A percentile compares a stretch with the other conserved stretches of the same genome.
Evolutionary conservation across 2,888 invertebrate genomes (phyloP).

Genomic region (Troglohyphantes excavatus): DNA sequence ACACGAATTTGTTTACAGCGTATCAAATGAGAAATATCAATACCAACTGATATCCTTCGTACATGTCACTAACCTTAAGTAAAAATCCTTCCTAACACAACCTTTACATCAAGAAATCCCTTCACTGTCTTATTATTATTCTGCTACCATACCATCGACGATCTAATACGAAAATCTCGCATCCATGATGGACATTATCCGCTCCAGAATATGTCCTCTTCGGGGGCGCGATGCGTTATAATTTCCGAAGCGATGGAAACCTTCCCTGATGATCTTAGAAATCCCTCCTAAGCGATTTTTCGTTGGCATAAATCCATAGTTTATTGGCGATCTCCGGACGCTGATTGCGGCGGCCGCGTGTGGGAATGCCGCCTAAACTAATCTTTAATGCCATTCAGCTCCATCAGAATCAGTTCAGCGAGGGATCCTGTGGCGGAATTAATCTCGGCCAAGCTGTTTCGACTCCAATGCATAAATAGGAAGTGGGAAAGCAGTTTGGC

Average conservation of each 20-base stretch:
- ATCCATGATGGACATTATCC: slow-evolving; percentile 48
- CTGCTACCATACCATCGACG: not conserved
- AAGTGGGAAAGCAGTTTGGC: slow-evolving; percentile 12
- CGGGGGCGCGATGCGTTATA: slow-evolving; percentile 16
- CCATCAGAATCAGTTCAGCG: slow-evolving; percentile 76
- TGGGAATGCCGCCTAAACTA: slow-evolving; percentile 64
- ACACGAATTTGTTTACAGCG: no score
- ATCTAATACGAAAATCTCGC: not conserved
- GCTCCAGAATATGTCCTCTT: slow-evolving; percentile 10
- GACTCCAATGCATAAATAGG: slow-evolving; percentile 74
- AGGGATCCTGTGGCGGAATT: slow-evolving; percentile 37
- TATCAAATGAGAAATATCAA: no score
- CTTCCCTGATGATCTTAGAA: slow-evolving; percentile 59
- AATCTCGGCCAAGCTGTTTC: slow-evolving; percentile 55
- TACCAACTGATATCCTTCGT: no score
- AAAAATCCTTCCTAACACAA: no score
- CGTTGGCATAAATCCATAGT: slow-evolving; percentile 78
- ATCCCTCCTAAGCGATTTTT: slow-evolving; percentile 72
- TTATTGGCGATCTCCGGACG: slow-evolving; percentile 69
- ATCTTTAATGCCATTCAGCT: slow-evolving; percentile 75
- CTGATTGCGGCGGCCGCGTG: slow-evolving; percentile 61
- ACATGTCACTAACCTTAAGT: no score
- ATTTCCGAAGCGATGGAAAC: slow-evolving; percentile 44
- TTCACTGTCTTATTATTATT: not conserved
- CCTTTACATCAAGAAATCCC: no score